Evolutionary conservation across 2,888 invertebrate genomes (phyloP).

Genomic region (Noctua comes): DNA sequence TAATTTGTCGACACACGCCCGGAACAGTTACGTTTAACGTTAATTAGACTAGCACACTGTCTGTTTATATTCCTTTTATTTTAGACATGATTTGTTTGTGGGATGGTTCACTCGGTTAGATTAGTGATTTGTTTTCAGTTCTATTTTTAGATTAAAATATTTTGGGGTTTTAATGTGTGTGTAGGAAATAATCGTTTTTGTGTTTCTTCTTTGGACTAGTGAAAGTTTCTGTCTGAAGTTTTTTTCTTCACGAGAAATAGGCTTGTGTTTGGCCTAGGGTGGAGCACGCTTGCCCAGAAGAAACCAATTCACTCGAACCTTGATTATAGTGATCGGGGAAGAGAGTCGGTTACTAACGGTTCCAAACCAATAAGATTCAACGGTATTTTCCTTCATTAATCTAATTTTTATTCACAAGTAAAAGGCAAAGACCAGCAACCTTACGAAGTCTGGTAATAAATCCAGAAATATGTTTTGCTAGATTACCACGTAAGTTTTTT

Average conservation of each 20-base stretch:
- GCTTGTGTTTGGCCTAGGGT: not conserved
- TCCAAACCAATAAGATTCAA: slow-evolving; percentile 16
- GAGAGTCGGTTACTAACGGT: slow-evolving; percentile 1
- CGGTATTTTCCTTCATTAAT: slow-evolving; percentile 5
- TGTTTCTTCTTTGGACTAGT: not conserved
- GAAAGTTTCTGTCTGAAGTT: not conserved
- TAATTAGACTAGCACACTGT: slow-evolving; percentile 51
- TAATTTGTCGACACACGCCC: slow-evolving; percentile 62
- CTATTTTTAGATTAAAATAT: slow-evolving; percentile 23
- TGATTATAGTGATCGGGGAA: not conserved
- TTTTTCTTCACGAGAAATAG: not conserved
- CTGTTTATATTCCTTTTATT: slow-evolving; percentile 55
- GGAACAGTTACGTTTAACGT: slow-evolving; percentile 55
- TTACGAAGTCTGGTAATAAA: slow-evolving; percentile 56
- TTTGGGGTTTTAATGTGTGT: not conserved
- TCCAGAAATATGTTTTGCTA: slow-evolving; percentile 56
- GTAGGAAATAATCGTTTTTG: not conserved
- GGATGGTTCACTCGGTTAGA: not conserved
- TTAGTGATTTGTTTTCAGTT: slow-evolving; percentile 25
- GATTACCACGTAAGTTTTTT: slow-evolving; percentile 54
- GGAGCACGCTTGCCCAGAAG: not conserved
- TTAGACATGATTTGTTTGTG: slow-evolving; percentile 41
- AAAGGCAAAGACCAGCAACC: slow-evolving; percentile 45
- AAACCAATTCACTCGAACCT: not conserved
- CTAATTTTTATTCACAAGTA: slow-evolving; percentile 30